Conservation (phyloP, 2,888 invertebrate genomes). For the Cheilosia urbana region DNA sequence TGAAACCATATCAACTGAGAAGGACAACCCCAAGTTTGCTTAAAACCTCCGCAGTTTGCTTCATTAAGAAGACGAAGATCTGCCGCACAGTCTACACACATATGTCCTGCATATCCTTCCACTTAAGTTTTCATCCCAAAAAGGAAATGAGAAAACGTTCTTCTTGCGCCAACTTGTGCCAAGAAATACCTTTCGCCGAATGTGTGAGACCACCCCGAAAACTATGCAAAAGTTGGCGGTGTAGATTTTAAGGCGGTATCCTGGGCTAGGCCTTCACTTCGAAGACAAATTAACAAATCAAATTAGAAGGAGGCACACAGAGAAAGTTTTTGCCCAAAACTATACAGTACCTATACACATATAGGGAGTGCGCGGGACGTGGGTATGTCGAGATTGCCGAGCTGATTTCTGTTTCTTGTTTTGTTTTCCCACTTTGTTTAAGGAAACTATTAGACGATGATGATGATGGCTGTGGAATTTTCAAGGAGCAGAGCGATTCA, state of each 20-base stretch:
- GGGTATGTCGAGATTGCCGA: not conserved
- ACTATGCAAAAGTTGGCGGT: not conserved
- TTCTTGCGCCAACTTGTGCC: not conserved
- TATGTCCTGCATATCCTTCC: constrained; percentile 26
- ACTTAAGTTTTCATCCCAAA: constrained; percentile 46
- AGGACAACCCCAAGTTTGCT: not conserved
- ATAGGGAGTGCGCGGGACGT: not conserved
- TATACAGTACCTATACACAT: constrained; percentile 12
- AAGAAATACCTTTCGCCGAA: constrained; percentile 2
- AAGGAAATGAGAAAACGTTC: constrained; percentile 68
- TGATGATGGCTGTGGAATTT: constrained; percentile 5
- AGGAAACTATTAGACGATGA: constrained; percentile 24
- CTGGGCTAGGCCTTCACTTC: not conserved
- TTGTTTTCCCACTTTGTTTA: constrained; percentile 1
- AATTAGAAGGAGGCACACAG: constrained; percentile 24
- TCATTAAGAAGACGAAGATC: constrained; percentile 35
- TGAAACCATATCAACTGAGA: not conserved
- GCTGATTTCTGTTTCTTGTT: constrained; percentile 12
- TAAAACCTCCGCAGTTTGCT: constrained; percentile 36
- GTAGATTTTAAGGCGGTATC: not conserved
- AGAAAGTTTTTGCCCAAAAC: constrained; percentile 4
- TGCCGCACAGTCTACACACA: not conserved
- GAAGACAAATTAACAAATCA: constrained; percentile 51
- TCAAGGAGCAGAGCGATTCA: not conserved
- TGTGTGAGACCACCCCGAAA: constrained; percentile 2